Base-by-base conservation (phyloP, 2,797 vertebrate genomes). In the Acanthurus leucopareius region DNA sequence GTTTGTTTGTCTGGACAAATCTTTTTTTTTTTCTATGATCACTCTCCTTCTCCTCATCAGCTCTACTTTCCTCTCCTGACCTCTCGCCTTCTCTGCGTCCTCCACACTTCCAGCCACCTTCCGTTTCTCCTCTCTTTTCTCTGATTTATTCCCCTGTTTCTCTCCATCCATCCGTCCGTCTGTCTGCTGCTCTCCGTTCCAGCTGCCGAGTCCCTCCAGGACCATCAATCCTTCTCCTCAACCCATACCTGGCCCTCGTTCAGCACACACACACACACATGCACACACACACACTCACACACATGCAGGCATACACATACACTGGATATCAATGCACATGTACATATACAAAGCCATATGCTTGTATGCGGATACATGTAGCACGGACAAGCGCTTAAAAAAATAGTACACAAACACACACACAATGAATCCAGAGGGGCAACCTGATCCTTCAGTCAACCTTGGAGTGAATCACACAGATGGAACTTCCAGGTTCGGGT, bases 171-270 rank as follows among this genome's bases (percentile, higher is more conserved):
- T 90, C 92, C 53, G 88, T 90, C 77, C 72, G 67, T 89, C 90
- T 87, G 83, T 91, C 73, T 78, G 90, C 62, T 91, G 88, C 72
- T 83, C 86, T 84, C 83, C 81, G 82, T 88, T 89, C 91, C 91
- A 89, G 92, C 90, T 90, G 93, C 91, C n/a, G 82, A 71, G 88
- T 92, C 91, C 92, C 93, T 87, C 51, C 86, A 86, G 93, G 82
- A 83, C 87, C 82, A 92, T 94, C 91, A 94, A 94, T 94, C 91
- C 79, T 87, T 91, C 92, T 82, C 71, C 77, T 92, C 86, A 81
- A 88, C 83, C 91, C 79, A 61, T 90, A 93, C 86, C 88, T 92
- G 90, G 91, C 86, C 83, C 82, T 83, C 58, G 9, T 86, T 91
- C 92, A 89, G 81, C 77, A 79, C 77, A 75, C 61, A 54, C 76